Base-by-base conservation (phyloP, 2,888 invertebrate species). In the Rhagophthalmus giganteus region DNA sequence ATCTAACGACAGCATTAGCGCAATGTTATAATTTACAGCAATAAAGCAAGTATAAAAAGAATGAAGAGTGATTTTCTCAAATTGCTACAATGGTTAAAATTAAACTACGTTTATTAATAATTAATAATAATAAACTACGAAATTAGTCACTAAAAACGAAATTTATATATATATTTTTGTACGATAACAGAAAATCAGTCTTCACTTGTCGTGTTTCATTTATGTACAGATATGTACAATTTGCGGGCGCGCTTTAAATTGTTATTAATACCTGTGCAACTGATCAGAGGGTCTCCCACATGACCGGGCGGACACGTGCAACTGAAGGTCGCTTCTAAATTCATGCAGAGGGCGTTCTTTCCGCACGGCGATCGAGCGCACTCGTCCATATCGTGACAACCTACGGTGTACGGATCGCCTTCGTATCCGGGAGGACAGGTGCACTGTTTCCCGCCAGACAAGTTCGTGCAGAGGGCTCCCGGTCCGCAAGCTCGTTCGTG, bases 241-340 rank as follows among this genome's bases (percentile, higher is more conserved):
- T 25, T 31, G 11, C 2, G 11, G 9, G 8, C 11, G 12, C 3
- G 13, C 25, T 26, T 9, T n/a, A 4, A 9, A 10, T 2, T 16
- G n/a, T 34, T 16, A n/a, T 15, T 13, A 15, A 58, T 83, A 90
- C 90, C 90, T 76, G 81, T 80, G 74, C 91, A 92, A 61, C 81
- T 82, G 39, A 80, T 76, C 71, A 84, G 79, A 11, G 92, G 88
- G 74, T 93, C 86, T 62, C 92, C 92, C 60, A 83, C 79, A 74
- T 84, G 90, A 64, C 93, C 93, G 64, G 86, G 84, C 39, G 90
- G 90, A 73, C 94, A 94, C 32, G 84, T 70, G 74, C 94, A 94
- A 60, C 84, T 83, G 74, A 85, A 90, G 63, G 84, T 85, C 59
- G 90, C 92, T 49, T 86, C 84, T 39, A 85, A 77, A 72, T 93